Conservation (phyloP, 1,140 invertebrate species). For the Temnothorax curvispinosus region DNA sequence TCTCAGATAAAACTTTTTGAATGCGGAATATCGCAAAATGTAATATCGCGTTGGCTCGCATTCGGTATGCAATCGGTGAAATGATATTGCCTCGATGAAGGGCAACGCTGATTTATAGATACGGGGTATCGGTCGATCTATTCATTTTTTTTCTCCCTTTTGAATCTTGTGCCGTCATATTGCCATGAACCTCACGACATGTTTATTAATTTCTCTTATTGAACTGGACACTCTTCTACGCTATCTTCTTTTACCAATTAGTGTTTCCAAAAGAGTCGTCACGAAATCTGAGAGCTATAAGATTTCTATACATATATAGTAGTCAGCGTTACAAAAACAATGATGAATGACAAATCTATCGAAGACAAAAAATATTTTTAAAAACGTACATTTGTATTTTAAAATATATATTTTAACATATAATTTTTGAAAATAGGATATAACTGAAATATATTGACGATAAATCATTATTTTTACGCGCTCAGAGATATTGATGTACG, state of each 20-base stretch:
- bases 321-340: neutral
- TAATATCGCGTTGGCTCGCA: constrained; percentile 72
- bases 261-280: neutral
- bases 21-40: constrained; percentile 59
- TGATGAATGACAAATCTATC: neutral
- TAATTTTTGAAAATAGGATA: neutral
- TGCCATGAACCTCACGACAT: constrained; percentile 5
- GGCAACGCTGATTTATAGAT: constrained; percentile 46
- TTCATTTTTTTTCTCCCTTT: neutral
- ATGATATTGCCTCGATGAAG: constrained; percentile 44
- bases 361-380: neutral
- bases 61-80: constrained; percentile 46
- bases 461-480: neutral
- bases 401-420: neutral
- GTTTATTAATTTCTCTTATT: constrained; percentile 42
- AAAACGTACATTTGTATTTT: neutral
- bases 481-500: neutral
- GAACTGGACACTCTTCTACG: neutral
- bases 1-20: constrained; percentile 72
- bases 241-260: neutral
- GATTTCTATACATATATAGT: neutral
- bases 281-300: neutral
- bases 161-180: constrained; percentile 2
- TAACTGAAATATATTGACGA: neutral
- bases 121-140: neutral